Base-by-base conservation (phyloP, 1,140 invertebrate species). In the Drosophila pandora region DNA sequence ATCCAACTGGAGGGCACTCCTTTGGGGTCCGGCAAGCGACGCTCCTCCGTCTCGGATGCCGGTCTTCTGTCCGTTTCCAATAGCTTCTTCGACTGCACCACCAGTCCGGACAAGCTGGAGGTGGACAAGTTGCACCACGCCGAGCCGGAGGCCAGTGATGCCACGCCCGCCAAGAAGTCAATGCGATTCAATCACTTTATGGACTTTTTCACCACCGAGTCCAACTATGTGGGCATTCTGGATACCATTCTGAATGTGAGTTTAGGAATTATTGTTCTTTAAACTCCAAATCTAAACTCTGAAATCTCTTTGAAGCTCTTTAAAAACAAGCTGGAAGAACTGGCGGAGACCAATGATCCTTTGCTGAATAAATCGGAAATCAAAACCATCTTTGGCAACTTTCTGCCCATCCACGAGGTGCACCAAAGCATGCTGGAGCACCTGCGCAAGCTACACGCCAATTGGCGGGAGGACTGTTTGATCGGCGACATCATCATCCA, bases 381-480 rank as follows among this genome's bases (percentile, higher is more conserved):
- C 25, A 98, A 98, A 93, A 96, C 97, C 62, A 99, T 99, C 73
- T 99, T 99, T 93, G 97, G 97, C 55, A 98, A 99, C 91, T 94
- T 99, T 89, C 95, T 97, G 53, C 97, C 97, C 25, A 99, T 99
- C 81, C 97, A 97, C 91, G 96, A 98, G 83, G 95, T 98, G 41
- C 98, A 99, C 92, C 94, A 95, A 89, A 95, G 95, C 79, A 98
- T 92, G 96, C 95, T 76, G 92, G 93, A 80, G 94, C 94, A 85
- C 94, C 97, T 92, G 23, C 72, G 79, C 4, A 76, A 76, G 21
- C 55, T 92, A 53, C 89, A 91, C 3, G 57, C 74, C 22, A 93
- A 94, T 80, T 98, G 97, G 97, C 94, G 93, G 50, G 97, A 98
- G 90, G 96, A 97, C 78, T 94, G 94, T 74, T 95, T 95, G 79